These are phyloP conservation scores for Odontothrips loti DNA, from an alignment of 2,888 invertebrate species.

Conservation along the genomic window DNA sequence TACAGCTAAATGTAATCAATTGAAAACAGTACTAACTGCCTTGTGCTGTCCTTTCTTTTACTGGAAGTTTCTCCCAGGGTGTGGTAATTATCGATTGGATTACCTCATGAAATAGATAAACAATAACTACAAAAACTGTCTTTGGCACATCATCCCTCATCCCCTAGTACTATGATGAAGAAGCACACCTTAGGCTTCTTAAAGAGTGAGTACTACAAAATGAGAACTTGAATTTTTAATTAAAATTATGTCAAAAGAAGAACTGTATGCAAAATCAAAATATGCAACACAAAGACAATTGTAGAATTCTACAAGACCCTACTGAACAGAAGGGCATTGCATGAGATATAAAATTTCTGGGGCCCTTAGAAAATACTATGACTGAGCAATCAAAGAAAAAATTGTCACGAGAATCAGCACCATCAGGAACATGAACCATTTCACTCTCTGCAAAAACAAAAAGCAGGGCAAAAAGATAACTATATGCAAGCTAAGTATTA, in stretches of 20 bases:
- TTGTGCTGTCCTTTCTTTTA: too few relatives aligned
- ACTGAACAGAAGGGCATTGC: neutral
- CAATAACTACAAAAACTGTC: neutral
- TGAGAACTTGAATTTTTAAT: neutral
- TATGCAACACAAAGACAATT: neutral
- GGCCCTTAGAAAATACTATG: too few relatives aligned
- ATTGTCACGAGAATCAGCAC: neutral
- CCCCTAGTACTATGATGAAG: neutral
- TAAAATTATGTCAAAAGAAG: neutral
- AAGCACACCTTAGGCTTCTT: neutral
- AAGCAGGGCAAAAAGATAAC: too few relatives aligned
- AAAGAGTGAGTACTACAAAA: neutral
- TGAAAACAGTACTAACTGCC: too few relatives aligned
- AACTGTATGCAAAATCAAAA: neutral
- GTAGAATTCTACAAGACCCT: neutral
- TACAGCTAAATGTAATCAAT: neutral
- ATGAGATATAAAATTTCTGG: neutral
- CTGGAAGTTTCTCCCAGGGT: too few relatives aligned
- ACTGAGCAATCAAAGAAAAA: neutral
- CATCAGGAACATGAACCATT: neutral
- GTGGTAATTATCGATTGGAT: too few relatives aligned
- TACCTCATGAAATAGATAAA: too few relatives aligned
- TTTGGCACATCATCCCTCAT: neutral
- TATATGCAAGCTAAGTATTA: too few relatives aligned
- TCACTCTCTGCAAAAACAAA: too few relatives aligned